These are phyloP conservation scores for Leptoteleia sp. DNA, from an alignment of 1,140 invertebrate genomes.

Conservation along the genomic window DNA sequence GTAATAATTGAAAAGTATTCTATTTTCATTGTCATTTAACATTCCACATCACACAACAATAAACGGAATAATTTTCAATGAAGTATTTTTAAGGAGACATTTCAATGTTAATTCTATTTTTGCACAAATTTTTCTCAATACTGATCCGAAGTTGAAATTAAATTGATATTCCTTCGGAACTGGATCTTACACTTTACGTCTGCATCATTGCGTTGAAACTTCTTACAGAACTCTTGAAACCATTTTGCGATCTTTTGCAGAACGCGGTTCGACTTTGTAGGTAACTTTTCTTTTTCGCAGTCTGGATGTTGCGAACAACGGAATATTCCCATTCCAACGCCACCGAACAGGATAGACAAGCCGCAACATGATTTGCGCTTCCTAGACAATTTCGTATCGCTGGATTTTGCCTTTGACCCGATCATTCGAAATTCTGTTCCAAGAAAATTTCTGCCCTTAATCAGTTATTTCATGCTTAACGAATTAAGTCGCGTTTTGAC, in stretches of 20 bases:
- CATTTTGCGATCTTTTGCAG: conserved; percentile 72
- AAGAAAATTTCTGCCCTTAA: background rate
- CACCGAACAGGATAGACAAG: conserved; percentile 18
- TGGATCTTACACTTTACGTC: conserved; percentile 66
- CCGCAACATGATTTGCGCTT: conserved; percentile 41
- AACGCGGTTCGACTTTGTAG: conserved; percentile 58
- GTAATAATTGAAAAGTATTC: no score
- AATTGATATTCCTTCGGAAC: no score
- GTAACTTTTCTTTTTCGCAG: conserved; percentile 57
- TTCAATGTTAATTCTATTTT: no score
- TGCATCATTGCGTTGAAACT: conserved; percentile 61
- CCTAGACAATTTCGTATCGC: conserved; percentile 17
- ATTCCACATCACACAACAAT: no score
- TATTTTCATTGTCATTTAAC: no score
- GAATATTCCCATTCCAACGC: conserved; percentile 54
- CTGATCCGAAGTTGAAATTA: no score
- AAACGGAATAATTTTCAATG: no score
- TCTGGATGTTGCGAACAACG: conserved; percentile 47
- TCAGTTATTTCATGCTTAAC: conserved; percentile 19
- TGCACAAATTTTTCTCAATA: no score
- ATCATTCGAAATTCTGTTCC: conserved; percentile 34
- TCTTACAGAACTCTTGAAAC: conserved; percentile 71
- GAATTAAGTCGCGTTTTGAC: background rate
- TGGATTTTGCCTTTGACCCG: conserved; percentile 8
- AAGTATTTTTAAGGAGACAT: no score